Evolutionary conservation across 1,140 invertebrate genomes (phyloP), one percentile per base, ranked within the genome.

Genomic region (Drosophila burlai): DNA sequence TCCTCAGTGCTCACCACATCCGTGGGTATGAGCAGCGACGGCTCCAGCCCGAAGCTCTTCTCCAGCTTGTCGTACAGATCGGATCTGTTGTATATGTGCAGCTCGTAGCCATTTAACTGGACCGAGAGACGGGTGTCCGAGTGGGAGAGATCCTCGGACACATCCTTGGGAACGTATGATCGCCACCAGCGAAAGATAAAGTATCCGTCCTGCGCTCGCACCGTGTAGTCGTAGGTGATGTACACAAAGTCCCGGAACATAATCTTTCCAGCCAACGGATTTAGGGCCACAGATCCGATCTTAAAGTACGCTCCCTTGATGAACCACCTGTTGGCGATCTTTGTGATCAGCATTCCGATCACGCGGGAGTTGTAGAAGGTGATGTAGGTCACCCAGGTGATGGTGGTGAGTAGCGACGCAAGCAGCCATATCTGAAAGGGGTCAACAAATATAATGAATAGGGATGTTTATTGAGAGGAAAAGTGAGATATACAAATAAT

Each of bases 161-260:
- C 97, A 95, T 98, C 97, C 94, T 98, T 98, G 47, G 97, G 97
- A 69, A 98, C 96, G 93, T 99, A 99, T 50, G 97, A 97, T 77
- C 97, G 95, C 98, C 98, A 99, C 97, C 98, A 99, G 69, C 98
- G 95, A 94, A 99, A 99, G 94, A 99, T 98, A 58, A 99, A 94
- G 95, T 98, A 99, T 8, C 98, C 99, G 95, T 99, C 98, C 94
- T 99, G 98, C 72, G 99, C 95, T 81, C 98, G 95, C 43, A 99
- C 93, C 40, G 97, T 97, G 93, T 97, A 99, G 94, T 99, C 98
- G 93, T 98, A 97, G 52, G 97, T 99, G 45, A 99, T 97, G 83
- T 98, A 99, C 55, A 98, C 96, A 89, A 99, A 95, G 94, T 99
- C 98, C 77, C 98, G 95, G 94, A 99, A 99, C 99, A 99, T 99